Evolutionary conservation across 2,888 invertebrate genomes (phyloP).

Genomic region (Apotomis capreana): DNA sequence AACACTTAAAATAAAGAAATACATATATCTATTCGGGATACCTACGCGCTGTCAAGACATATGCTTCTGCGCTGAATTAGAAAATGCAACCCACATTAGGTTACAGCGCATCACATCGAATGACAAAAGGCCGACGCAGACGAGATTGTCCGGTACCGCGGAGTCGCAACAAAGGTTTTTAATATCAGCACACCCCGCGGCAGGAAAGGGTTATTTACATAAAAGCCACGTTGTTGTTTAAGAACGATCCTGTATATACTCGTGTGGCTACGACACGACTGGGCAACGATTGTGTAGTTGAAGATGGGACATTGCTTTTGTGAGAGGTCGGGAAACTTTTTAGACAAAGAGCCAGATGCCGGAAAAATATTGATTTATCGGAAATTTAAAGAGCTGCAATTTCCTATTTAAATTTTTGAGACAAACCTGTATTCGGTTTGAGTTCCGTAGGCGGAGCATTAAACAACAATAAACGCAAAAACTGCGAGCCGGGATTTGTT

Average conservation of each 20-base stretch:
- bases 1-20: too few relatives aligned
- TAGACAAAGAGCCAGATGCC: too few relatives aligned
- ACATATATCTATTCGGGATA: too few relatives aligned
- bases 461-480: too few relatives aligned
- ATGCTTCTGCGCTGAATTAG: not conserved
- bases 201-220: slow-evolving; percentile 75
- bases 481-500: too few relatives aligned
- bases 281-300: not conserved
- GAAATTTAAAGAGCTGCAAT: too few relatives aligned
- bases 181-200: slow-evolving; percentile 76
- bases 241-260: slow-evolving; percentile 69
- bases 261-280: slow-evolving; percentile 57
- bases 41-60: too few relatives aligned
- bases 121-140: slow-evolving; percentile 51
- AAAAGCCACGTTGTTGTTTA: slow-evolving; percentile 75
- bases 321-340: too few relatives aligned
- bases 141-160: slow-evolving; percentile 61
- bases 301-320: not conserved
- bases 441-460: too few relatives aligned
- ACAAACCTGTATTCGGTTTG: too few relatives aligned
- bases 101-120: slow-evolving; percentile 45
- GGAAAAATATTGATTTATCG: too few relatives aligned
- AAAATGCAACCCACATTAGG: slow-evolving; percentile 33
- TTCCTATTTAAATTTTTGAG: too few relatives aligned
- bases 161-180: slow-evolving; percentile 75